Base-by-base conservation (phyloP, 2,113 vertebrate genomes). In the Amphilophus citrinellus region DNA sequence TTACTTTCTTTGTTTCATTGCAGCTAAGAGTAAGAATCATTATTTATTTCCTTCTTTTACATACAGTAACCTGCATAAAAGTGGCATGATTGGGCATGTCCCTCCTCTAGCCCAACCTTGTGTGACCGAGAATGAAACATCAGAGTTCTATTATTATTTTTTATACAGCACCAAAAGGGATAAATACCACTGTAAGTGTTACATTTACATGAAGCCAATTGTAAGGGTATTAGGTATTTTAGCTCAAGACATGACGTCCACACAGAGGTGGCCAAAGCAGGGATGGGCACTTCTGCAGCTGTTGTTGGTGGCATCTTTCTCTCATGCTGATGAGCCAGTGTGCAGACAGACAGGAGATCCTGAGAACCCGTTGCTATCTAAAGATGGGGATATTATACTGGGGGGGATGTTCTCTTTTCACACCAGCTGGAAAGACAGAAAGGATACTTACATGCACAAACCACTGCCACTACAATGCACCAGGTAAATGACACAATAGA, bases 391-490 rank as follows among this genome's bases (percentile, higher is more conserved):
- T 30, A 30, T 30, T 30, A 30, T 30, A 30, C 1, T 30, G 94
- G 94, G 61, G 61, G 94, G 89, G 5, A 89, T 95, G 18, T 94
- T 95, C n/a, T 90, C 94, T 18, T 93, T 95, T 35, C 91, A 95
- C 71, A 91, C 85, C n/a, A 94, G 76, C 60, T 94, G 88, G 89
- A 86, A 77, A 61, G 57, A 86, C 11, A 61, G 42, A 68, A 14
- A 86, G 3, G 66, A 89, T 0, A 77, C 65, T 61, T 95, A 86
- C 71, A 73, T 5, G 13, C 27, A 87, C 8, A 82, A 83, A 66
- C 94, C 94, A 10, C 61, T 22, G 56, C 86, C 87, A 20, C 84
- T 94, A 10, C 80, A 93, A 81, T 95, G 94, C 65, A 92, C 57
- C 15, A 93, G 91, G 94, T 95, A 92, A 89, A 84, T 56, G 10